A percentile compares a stretch with the other conserved stretches of the same genome.
Evolutionary conservation across 2,797 vertebrate genomes (phyloP).

Genomic region (Choloepus didactylus): DNA sequence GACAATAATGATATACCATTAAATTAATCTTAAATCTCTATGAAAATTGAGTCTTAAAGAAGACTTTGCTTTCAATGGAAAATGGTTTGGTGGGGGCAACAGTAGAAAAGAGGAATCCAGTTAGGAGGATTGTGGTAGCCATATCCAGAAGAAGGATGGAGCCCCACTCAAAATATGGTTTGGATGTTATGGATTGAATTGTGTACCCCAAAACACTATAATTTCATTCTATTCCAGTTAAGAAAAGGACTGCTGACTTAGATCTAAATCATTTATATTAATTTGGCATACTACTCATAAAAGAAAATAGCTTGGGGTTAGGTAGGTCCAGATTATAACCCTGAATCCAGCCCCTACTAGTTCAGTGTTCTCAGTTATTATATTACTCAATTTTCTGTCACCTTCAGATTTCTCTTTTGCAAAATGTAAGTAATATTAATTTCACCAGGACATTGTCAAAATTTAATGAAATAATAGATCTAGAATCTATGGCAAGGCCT

Average conservation of each 20-base stretch:
- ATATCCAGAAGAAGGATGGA: not conserved
- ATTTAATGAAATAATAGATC: not conserved
- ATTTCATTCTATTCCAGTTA: not conserved
- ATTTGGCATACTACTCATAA: not conserved
- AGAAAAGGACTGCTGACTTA: not conserved
- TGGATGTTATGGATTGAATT: not conserved
- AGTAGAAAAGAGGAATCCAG: not conserved
- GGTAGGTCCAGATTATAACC: not conserved
- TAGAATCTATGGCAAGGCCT: not conserved
- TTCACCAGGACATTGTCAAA: not conserved
- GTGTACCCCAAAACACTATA: not conserved
- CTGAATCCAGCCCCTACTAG: not conserved
- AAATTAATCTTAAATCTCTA: not conserved
- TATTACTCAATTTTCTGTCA: not conserved
- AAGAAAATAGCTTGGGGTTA: not conserved
- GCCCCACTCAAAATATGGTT: not conserved
- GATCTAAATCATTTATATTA: not conserved
- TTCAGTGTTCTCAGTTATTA: not conserved
- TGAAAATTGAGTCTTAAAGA: not conserved
- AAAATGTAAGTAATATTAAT: not conserved
- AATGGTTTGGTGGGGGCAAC: not conserved
- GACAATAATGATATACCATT: not conserved
- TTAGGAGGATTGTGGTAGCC: not conserved
- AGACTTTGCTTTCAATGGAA: not conserved
- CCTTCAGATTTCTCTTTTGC: not conserved